Base-by-base conservation (phyloP, 2,888 invertebrate genomes). In the Drosophila pseudotakahashii region DNA sequence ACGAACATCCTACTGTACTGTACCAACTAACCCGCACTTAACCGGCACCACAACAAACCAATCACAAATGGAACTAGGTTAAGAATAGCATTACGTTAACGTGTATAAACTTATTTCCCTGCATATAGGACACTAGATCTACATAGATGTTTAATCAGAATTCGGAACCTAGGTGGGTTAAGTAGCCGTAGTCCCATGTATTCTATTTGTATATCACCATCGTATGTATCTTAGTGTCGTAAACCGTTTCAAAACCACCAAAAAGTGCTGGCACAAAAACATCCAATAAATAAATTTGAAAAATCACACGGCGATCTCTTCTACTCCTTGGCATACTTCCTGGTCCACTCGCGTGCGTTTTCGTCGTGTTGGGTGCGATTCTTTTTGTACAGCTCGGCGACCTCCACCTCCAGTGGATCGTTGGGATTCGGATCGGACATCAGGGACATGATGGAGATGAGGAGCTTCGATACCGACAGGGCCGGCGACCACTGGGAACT, bases 211-310 rank as follows among this genome's bases (percentile, higher is more conserved):
- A 58, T 69, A 55, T 54, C 32, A 42, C 51, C 44, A 48, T 47
- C 54, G 37, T 42, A 42, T 50, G 36, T 51, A 51, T 71, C 41
- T 69, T 51, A 79, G 55, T 75, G 63, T 54, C 81, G 73, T 85
- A 81, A 77, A 86, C 81, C 72, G 83, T 82, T 86, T 83, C 69
- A 76, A 79, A 76, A 84, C 77, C 90, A 90, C 90, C 90, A 90
- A 90, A 90, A 90, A 90, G 90, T 90, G 90, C 90, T 90, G 90
- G 90, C 90, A 90, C 90, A 90, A 78, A 76, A 78, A 41, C 67
- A 83, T 73, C 72, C 42, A 67, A 87, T 83, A 87, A 72, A 83
- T 70, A 72, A 86, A 83, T 72, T 81, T 85, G 79, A 53, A 81
- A 81, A 81, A 81, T 74, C 62, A 79, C 19, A 19, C 1, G 19